Conservation (phyloP, 2,888 invertebrate species). For the Neoascia interrupta region DNA sequence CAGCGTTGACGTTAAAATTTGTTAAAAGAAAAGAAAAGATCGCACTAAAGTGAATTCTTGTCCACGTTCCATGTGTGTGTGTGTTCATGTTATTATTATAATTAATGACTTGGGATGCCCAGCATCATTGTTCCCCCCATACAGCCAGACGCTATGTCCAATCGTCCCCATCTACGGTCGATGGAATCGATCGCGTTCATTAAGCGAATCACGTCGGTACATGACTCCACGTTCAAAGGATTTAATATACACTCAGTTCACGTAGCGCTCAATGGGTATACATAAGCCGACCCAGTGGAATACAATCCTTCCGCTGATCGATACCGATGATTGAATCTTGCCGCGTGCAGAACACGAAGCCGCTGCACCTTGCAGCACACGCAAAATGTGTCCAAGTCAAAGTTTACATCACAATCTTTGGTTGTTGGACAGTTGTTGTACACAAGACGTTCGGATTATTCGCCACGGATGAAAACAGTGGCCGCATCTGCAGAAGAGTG, state of each 20-base stretch:
- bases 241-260: conserved; percentile 44
- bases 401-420: conserved; percentile 69
- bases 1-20: conserved; percentile 63
- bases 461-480: conserved; percentile 39
- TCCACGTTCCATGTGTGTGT: background rate
- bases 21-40: conserved; percentile 38
- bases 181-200: conserved; percentile 68
- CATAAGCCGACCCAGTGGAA: conserved; percentile 32
- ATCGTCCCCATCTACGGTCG: conserved; percentile 15
- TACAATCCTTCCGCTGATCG: conserved; percentile 62
- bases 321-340: conserved; percentile 66
- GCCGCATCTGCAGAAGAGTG: conserved; percentile 35
- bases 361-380: conserved; percentile 16
- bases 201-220: conserved; percentile 69
- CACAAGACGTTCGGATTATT: conserved; percentile 44
- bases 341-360: no score
- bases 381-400: conserved; percentile 67
- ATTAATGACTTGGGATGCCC: conserved; percentile 67
- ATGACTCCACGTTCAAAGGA: conserved; percentile 60
- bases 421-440: conserved; percentile 65
- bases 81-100: conserved; percentile 66
- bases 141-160: conserved; percentile 17
- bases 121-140: conserved; percentile 50
- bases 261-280: conserved; percentile 21
- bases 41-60: background rate